Base-by-base conservation (phyloP, 2,888 invertebrate species). In the Onchidella celtica region DNA sequence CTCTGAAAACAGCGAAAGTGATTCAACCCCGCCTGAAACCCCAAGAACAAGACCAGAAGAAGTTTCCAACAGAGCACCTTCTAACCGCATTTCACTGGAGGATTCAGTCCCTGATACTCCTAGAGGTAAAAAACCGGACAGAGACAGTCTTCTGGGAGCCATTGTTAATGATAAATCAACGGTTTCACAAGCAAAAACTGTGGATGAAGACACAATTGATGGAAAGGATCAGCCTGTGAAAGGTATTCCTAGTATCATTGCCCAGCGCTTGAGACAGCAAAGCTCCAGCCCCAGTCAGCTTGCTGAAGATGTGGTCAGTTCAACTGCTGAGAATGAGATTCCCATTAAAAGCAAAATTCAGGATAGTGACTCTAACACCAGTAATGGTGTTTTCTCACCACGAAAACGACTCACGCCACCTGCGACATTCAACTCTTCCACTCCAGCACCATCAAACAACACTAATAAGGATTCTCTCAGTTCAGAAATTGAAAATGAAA, bases 191-290 rank as follows among this genome's bases (percentile, higher is more conserved):
- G 73, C 21, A n/a, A 59, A 57, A 59, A 55, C 32, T 32, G 36
- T 32, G 17, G 1, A 17, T 17, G n/a, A n/a, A n/a, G n/a, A n/a
- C n/a, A n/a, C n/a, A n/a, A n/a, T n/a, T n/a, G 72, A 59, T 3
- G 32, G 36, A 27, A 27, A 55, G 29, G 75, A 75, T n/a, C 61
- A 85, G 27, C 87, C 87, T 24, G 81, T 88, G 3, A 84, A 83
- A 81, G 88, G 89, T 3, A 84, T 88, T 72, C 88, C 89, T 14
- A 87, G 88, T 61, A 87, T 88, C 40, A 87, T 89, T 24, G 86
- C 87, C 27, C 86, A 85, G 29, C 78, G 86, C 34, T 61, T 87
- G 80, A 86, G 86, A 68, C 86, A 87, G 24, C 70, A 80, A 76
- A 83, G 69, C 6, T 24, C 65, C 6, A 61, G 65, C 66, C 79